A percentile compares a stretch with the other conserved stretches of the same genome.
These are phyloP conservation scores for Porites cylindrica DNA, from an alignment of 92 coral and sea anemone species.

Conservation along the genomic window DNA sequence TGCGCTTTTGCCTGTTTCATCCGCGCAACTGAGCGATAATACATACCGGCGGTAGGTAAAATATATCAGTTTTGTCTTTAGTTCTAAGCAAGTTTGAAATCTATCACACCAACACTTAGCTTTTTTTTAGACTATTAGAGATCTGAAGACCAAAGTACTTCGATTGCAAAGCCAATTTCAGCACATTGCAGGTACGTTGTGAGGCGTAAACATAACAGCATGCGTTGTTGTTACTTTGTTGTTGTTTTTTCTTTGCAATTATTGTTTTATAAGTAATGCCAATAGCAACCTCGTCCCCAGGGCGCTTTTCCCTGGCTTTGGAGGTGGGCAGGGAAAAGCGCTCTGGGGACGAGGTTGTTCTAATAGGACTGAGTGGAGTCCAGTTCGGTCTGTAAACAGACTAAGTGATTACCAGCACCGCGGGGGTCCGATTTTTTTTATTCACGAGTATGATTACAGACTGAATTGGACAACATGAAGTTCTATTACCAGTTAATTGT, in stretches of 20 bases:
- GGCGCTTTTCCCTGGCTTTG: too few relatives aligned
- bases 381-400: too few relatives aligned
- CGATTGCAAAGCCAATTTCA: constrained; percentile 16
- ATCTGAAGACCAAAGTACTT: constrained; percentile 57
- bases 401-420: too few relatives aligned
- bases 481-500: too few relatives aligned
- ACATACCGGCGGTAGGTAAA: too few relatives aligned
- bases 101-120: neutral
- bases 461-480: too few relatives aligned
- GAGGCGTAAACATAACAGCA: neutral
- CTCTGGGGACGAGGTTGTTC: too few relatives aligned
- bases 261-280: neutral
- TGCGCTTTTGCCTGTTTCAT: neutral
- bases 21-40: neutral
- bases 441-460: too few relatives aligned
- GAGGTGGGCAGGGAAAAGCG: too few relatives aligned
- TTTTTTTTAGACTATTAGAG: constrained; percentile 52
- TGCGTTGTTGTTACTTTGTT: neutral
- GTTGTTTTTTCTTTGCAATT: neutral
- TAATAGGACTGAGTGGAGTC: too few relatives aligned
- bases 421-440: too few relatives aligned
- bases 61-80: neutral
- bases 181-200: constrained; percentile 21
- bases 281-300: too few relatives aligned
- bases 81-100: neutral